Evolutionary conservation across 1,140 invertebrate species (phyloP).

Genomic region (Drosophila jambulina): DNA sequence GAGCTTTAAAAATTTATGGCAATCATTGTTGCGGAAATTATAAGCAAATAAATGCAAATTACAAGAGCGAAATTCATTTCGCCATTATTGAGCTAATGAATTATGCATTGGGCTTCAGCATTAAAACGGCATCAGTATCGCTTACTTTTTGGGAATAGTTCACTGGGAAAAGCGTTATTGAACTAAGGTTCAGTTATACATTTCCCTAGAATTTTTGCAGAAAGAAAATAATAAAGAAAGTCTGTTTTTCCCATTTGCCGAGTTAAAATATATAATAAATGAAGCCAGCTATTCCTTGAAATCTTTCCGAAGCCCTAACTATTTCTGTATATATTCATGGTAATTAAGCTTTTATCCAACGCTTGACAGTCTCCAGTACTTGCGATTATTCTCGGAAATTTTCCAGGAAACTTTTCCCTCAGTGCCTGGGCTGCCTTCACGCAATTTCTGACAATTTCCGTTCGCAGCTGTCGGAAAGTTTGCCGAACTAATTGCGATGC

Average conservation of each 20-base stretch:
- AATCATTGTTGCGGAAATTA: slow-evolving; percentile 37
- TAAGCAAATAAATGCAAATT: slow-evolving; percentile 55
- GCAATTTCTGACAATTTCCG: slow-evolving; percentile 72
- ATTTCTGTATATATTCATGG: background rate
- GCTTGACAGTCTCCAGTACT: background rate
- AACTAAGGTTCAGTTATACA: background rate
- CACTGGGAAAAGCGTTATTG: slow-evolving; percentile 2
- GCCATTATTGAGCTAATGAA: slow-evolving; percentile 44
- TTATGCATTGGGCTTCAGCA: slow-evolving; percentile 42
- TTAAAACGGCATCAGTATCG: slow-evolving; percentile 42
- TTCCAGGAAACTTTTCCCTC: background rate
- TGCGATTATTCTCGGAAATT: background rate
- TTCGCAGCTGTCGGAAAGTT: slow-evolving; percentile 62
- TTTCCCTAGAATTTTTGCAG: background rate
- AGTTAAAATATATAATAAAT: background rate
- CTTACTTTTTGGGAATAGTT: slow-evolving; percentile 16
- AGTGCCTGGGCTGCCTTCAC: slow-evolving; percentile 23
- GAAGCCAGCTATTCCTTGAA: background rate
- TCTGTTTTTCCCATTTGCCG: background rate
- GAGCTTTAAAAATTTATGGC: slow-evolving; percentile 44
- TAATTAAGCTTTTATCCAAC: background rate
- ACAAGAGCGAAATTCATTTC: slow-evolving; percentile 37
- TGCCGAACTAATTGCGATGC: slow-evolving; percentile 46
- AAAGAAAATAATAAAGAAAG: background rate
- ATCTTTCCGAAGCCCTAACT: background rate